Percentiles rank a stretch among this genome's conserved stretches.
These are phyloP conservation scores for Sinodicranocentrus sp. DNA, from an alignment of 2,888 invertebrate genomes.

Conservation along the genomic window DNA sequence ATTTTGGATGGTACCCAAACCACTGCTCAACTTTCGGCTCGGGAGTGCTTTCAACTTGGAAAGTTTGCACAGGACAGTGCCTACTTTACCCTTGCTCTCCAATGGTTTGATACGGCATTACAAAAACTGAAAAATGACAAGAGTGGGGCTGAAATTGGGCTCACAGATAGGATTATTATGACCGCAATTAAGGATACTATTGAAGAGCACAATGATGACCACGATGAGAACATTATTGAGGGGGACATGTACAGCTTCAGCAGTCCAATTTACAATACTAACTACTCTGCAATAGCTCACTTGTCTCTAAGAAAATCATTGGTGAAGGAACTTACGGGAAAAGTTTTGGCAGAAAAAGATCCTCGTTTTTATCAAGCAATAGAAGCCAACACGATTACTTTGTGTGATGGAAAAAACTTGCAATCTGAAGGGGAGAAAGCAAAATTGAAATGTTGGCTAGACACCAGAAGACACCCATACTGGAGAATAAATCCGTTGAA, in stretches of 20 bases:
- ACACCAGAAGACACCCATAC: constrained; percentile 50
- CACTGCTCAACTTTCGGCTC: constrained; percentile 61
- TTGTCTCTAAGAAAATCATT: constrained; percentile 37
- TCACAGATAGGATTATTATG: constrained; percentile 1
- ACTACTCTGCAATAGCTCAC: constrained; percentile 35
- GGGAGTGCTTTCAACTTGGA: constrained; percentile 72
- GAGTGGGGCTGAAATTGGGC: background rate
- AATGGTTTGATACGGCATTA: constrained; percentile 72
- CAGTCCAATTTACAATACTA: constrained; percentile 37
- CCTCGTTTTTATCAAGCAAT: constrained; percentile 36
- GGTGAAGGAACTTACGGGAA: constrained; percentile 26
- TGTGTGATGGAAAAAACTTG: constrained; percentile 61
- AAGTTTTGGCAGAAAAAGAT: constrained; percentile 18
- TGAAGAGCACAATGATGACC: constrained; percentile 61
- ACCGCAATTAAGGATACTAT: constrained; percentile 12
- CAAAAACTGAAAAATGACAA: constrained; percentile 42
- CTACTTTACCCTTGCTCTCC: constrained; percentile 73
- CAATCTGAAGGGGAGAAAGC: constrained; percentile 50
- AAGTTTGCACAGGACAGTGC: constrained; percentile 69
- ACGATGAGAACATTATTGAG: constrained; percentile 43
- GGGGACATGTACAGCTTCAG: constrained; percentile 60
- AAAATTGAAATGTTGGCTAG: constrained; percentile 66
- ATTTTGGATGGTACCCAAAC: constrained; percentile 50
- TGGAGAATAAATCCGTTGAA: constrained; percentile 69
- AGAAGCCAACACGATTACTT: constrained; percentile 41